Conservation (phyloP, 2,113 vertebrate genomes). For the Cottus gobio region DNA sequence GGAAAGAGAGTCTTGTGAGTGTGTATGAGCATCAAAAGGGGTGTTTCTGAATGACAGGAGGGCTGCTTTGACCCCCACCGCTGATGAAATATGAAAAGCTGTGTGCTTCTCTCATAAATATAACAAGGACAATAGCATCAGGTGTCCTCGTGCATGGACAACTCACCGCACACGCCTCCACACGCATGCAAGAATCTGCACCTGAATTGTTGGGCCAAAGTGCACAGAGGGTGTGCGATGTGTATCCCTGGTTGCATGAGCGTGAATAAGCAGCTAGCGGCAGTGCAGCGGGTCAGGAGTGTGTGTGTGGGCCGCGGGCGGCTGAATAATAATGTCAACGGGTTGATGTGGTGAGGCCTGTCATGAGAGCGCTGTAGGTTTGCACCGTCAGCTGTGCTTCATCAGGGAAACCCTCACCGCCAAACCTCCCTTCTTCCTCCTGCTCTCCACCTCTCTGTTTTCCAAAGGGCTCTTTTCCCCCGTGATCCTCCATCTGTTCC, state of each 20-base stretch:
- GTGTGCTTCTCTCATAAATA: neutral
- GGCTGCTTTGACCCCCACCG: neutral
- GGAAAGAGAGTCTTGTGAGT: neutral
- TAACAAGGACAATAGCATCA: neutral
- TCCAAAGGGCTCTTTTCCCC: constrained; percentile 20
- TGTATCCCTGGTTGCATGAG: constrained; percentile 46
- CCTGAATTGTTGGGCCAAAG: constrained; percentile 41
- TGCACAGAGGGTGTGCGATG: constrained; percentile 30
- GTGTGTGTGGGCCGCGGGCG: constrained; percentile 62
- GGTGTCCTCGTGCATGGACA: constrained; percentile 10
- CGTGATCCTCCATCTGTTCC: constrained; percentile 36
- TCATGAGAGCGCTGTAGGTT: constrained; percentile 67
- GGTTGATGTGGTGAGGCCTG: constrained; percentile 70
- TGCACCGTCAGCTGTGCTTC: constrained; percentile 67
- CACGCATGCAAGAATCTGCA: neutral
- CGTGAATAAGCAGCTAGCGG: constrained; percentile 30
- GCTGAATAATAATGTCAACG: constrained; percentile 63
- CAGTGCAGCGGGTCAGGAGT: constrained; percentile 60
- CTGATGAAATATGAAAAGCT: neutral
- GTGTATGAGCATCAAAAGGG: neutral
- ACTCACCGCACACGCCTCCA: neutral
- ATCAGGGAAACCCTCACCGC: constrained; percentile 67
- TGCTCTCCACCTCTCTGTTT: neutral
- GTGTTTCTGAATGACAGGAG: neutral
- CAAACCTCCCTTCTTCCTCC: constrained; percentile 56